Evolutionary conservation across 2,113 vertebrate genomes (phyloP), one percentile per base, ranked within the genome.

Genomic region (Centrocercus urophasianus): DNA sequence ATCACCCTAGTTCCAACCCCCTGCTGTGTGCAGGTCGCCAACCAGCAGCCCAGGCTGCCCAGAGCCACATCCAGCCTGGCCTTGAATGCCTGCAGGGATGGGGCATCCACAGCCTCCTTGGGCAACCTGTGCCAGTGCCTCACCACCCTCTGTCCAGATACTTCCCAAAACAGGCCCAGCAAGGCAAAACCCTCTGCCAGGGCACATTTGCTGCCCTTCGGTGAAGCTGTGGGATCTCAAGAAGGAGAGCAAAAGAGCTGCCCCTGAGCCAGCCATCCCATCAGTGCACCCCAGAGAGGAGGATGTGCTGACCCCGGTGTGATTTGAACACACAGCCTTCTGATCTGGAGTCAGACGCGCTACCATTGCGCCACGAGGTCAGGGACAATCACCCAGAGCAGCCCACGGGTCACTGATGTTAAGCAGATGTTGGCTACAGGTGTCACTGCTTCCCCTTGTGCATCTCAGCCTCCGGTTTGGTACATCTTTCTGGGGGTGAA

Each of bases 321-420:
- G 95, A 96, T 92, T 96, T 79, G 94, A 96, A 95, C 96, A 96
- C 95, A 96, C 92, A 96, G 1, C 94, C 96, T 96, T 96, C 95
- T 96, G 93, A 96, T 94, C 89, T 96, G 96, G 93, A 96, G 96
- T 96, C 96, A 96, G 92, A 94, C 14, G 74, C 86, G 81, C 93
- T 96, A 32, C 93, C 93, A 86, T 96, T 96, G 93, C 83, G 48
- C 92, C 95, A 96, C 93, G 52, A 92, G 92, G 95, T 92, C 93
- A 12, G 0, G 3, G 61, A 13, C 45, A 52, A n/a, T 52, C 63
- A 88, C 30, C 2, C 28, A 57, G 30, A n/a, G 4, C 63, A 93
- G 16, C 54, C 25, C 19, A 21, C 43, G 13, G 0, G 5, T 1
- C 24, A 6, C 14, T 27, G 56, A 30, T 18, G 18, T 0, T 14